A percentile compares a stretch with the other conserved stretches of the same genome.
phyloP scores from a whole-genome alignment of 2,888 invertebrate genomes.

The Rambutsinella grinnellia region DNA sequence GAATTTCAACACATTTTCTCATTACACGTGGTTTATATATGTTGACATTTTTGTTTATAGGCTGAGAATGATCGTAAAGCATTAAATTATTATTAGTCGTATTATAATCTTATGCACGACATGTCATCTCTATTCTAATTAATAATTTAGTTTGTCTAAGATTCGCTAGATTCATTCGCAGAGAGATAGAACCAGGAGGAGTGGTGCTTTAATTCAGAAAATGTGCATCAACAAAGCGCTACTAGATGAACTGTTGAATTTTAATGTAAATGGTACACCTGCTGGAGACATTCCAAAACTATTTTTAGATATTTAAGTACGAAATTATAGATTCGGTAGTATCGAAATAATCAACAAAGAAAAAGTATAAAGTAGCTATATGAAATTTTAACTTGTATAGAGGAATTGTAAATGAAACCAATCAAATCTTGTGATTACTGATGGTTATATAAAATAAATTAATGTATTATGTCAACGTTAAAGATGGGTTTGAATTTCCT shows the following conservation, averaged over 20 bases:
- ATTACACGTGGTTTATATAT: not conserved
- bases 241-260: not conserved
- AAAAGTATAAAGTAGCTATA: not conserved
- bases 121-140: not conserved
- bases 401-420: not conserved
- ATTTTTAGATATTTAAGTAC: not conserved
- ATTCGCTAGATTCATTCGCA: too few species aligned
- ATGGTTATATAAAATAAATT: not conserved
- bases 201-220: slow-evolving; percentile 7
- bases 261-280: slow-evolving; percentile 11
- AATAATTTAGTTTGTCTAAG: not conserved
- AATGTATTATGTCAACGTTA: not conserved
- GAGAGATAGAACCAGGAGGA: not conserved
- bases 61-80: not conserved
- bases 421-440: not conserved
- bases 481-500: not conserved
- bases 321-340: not conserved
- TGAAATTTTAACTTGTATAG: too few species aligned
- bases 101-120: not conserved
- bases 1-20: slow-evolving; percentile 17
- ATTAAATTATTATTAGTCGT: not conserved
- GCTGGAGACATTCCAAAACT: slow-evolving; percentile 39
- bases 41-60: too few species aligned
- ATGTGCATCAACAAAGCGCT: slow-evolving; percentile 2
- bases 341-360: not conserved